Percentiles rank a stretch among this genome's conserved stretches.
Evolutionary conservation across 2,888 invertebrate genomes (phyloP).

Genomic region (Synanthedon tipuliformis): DNA sequence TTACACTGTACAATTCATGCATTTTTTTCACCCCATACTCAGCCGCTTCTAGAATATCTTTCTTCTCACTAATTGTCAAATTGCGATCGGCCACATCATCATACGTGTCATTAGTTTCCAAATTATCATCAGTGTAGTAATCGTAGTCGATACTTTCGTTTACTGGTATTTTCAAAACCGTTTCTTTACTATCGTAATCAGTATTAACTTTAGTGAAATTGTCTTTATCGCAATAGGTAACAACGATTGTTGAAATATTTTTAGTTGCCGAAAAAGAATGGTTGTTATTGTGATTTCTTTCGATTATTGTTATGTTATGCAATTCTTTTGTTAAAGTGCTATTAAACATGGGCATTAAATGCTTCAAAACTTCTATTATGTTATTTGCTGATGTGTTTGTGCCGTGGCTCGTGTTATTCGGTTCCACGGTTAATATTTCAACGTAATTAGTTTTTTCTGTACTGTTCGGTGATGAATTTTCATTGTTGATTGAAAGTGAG

Average conservation of each 20-base stretch:
- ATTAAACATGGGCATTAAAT: slow-evolving; percentile 58
- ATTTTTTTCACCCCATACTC: slow-evolving; percentile 76
- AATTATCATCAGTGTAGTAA: slow-evolving; percentile 14
- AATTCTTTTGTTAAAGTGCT: slow-evolving; percentile 47
- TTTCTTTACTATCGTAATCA: slow-evolving; percentile 13
- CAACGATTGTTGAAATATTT: slow-evolving; percentile 55
- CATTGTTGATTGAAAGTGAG: slow-evolving; percentile 1
- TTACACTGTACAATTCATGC: slow-evolving; percentile 73
- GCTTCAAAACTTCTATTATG: slow-evolving; percentile 54
- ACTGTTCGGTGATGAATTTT: slow-evolving; percentile 9
- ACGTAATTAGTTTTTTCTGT: slow-evolving; percentile 39
- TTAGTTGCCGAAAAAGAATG: slow-evolving; percentile 45
- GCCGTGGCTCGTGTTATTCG: slow-evolving; percentile 32
- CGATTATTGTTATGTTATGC: slow-evolving; percentile 58
- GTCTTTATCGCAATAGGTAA: slow-evolving; percentile 54
- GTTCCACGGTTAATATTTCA: slow-evolving; percentile 54
- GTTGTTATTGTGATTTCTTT: slow-evolving; percentile 47
- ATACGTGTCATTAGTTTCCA: slow-evolving; percentile 13
- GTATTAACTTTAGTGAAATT: slow-evolving; percentile 30
- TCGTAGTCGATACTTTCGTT: slow-evolving; percentile 14
- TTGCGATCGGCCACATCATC: slow-evolving; percentile 15
- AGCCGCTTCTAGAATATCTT: slow-evolving; percentile 74
- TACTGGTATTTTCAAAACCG: slow-evolving; percentile 12
- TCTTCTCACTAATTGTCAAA: slow-evolving; percentile 33
- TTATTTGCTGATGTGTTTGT: slow-evolving; percentile 39